Conservation (phyloP, 1,140 invertebrate genomes). For the Ectropis grisescens region DNA sequence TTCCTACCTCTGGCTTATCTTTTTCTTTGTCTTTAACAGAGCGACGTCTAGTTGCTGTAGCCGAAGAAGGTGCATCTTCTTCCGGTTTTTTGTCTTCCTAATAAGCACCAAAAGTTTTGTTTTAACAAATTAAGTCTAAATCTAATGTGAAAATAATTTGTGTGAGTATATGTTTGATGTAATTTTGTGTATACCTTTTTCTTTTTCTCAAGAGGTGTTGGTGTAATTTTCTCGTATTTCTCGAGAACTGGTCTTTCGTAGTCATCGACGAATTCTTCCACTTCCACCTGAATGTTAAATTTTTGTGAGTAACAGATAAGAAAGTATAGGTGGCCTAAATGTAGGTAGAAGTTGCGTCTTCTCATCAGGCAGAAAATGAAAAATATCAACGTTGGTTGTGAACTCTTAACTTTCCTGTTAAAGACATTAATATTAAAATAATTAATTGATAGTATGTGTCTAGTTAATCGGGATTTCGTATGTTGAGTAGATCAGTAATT, state of each 20-base stretch:
- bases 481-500: too few relatives aligned
- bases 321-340: too few relatives aligned
- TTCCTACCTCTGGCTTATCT: conserved; percentile 53
- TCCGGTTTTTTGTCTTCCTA: conserved; percentile 54
- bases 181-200: conserved; percentile 46
- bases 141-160: not conserved
- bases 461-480: too few relatives aligned
- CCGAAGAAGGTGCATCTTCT: conserved; percentile 44
- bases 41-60: conserved; percentile 39
- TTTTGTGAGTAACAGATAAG: too few relatives aligned
- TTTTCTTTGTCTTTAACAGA: conserved; percentile 56
- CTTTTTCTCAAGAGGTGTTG: conserved; percentile 63
- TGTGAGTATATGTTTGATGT: conserved; percentile 3
- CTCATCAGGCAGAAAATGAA: too few relatives aligned
- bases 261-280: conserved; percentile 68
- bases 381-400: too few relatives aligned
- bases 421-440: too few relatives aligned
- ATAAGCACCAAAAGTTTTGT: conserved; percentile 11
- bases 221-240: conserved; percentile 72
- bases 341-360: too few relatives aligned
- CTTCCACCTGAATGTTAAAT: conserved; percentile 56
- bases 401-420: too few relatives aligned
- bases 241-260: conserved; percentile 78
- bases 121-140: not conserved
- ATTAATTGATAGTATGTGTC: too few relatives aligned